Evolutionary conservation across 2,113 vertebrate genomes (phyloP), one percentile per base, ranked within the genome.

Genomic region (Catharus bicknelli): DNA sequence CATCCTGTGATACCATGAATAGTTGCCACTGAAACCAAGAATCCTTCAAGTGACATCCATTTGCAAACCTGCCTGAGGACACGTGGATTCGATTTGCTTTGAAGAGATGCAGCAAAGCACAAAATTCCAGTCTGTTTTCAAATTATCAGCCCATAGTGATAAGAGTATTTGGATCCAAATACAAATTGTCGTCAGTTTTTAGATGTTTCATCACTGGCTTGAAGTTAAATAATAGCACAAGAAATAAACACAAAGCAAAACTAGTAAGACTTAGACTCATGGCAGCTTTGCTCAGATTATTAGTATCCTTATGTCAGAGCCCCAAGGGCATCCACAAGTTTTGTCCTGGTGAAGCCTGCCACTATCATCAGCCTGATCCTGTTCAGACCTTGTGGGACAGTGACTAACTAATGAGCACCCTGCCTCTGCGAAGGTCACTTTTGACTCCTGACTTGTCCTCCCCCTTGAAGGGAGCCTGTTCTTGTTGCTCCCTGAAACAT

Each of bases 31-130:
- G 89, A 87, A 94, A 92, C 80, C 36, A 92, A 93, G 69, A 86
- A 92, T 89, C 47, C 58, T 92, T 79, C 77, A 90, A 90, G 77
- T 89, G 62, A 90, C 69, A 88, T 68, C 57, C 73, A 62, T 89
- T 81, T 92, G 81, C 77, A 93, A 94, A 93, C 54, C 61, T 89
- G 66, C 92, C 74, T 92, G 86, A 84, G 55, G 69, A 92, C 74
- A 84, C 26, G 47, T 32, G 48, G 30, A 88, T 29, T 3, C 8
- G 83, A 86, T 90, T 91, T 83, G 26, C 72, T 90, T 77, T 80
- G 66, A 93, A 96, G 54, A 93, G 55, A 50, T 62, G 42, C 38
- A 93, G 34, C 54, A 96, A 94, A 90, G 83, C 58, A 83, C 73
- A 95, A 90, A 90, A 87, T 86, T 93, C 45, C 68, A 83, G 64